A percentile compares a stretch with the other conserved stretches of the same genome.
These are phyloP conservation scores for Hecatera dysodea DNA, from an alignment of 2,888 invertebrate species.

Conservation along the genomic window DNA sequence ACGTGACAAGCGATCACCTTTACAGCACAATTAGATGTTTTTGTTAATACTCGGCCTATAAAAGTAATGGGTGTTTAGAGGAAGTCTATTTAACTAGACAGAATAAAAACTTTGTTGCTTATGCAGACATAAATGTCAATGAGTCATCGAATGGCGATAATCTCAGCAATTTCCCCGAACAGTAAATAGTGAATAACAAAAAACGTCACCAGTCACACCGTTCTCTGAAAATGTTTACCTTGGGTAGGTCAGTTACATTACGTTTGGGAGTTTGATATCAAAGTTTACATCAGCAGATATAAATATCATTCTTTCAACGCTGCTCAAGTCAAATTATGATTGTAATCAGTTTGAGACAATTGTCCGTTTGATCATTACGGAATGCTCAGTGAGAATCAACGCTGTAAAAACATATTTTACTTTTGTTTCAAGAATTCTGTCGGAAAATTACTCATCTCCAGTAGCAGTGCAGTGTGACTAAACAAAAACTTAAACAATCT, in stretches of 20 bases:
- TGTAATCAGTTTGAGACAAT: conserved; percentile 11
- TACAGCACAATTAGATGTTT: conserved; percentile 45
- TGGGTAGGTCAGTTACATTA: conserved; percentile 69
- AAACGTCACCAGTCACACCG: conserved; percentile 56
- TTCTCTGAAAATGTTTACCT: conserved; percentile 62
- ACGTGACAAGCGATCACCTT: conserved; percentile 39
- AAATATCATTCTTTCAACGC: conserved; percentile 16
- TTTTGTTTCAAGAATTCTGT: conserved; percentile 5
- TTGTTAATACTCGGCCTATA: conserved; percentile 36
- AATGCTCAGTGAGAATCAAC: conserved; percentile 6
- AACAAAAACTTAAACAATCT: conserved; percentile 19
- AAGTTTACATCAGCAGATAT: conserved; percentile 33
- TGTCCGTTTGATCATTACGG: neutral
- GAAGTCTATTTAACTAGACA: conserved; percentile 10
- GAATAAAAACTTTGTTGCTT: conserved; percentile 50
- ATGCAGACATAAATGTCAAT: conserved; percentile 50
- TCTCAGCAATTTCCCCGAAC: conserved; percentile 63
- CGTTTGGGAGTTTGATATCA: conserved; percentile 30
- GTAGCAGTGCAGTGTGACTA: conserved; percentile 3
- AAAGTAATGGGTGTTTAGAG: conserved; percentile 11
- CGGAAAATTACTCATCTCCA: conserved; percentile 20
- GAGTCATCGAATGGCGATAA: conserved; percentile 66
- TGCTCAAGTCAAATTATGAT: neutral
- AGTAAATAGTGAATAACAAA: conserved; percentile 60
- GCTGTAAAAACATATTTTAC: conserved; percentile 3